phyloP scores from a whole-genome alignment of 2,113 vertebrate genomes.

The Pachycephala philippinensis region DNA sequence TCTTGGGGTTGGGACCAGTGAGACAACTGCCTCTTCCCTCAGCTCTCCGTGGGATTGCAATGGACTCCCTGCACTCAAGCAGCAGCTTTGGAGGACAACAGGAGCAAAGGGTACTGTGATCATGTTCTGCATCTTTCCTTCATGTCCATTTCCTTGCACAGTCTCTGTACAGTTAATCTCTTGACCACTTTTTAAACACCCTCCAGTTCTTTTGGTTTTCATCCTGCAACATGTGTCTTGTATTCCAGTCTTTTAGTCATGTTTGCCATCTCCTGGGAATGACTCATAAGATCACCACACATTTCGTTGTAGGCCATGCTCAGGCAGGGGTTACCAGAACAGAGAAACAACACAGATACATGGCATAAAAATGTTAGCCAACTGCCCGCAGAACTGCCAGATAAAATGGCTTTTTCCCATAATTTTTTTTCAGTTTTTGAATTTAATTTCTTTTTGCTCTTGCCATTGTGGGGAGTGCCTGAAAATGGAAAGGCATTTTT shows the following conservation, averaged over 20 bases:
- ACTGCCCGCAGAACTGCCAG: not conserved
- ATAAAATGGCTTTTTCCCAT: not conserved
- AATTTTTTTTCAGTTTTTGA: not conserved
- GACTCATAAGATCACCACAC: conserved; percentile 3
- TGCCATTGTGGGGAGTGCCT: conserved; percentile 20
- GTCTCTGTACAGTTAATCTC: not conserved
- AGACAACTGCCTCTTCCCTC: not conserved
- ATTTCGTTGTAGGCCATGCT: not conserved
- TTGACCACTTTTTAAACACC: not conserved
- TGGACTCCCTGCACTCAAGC: not conserved
- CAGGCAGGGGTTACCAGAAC: conserved; percentile 49
- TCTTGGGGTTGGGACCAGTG: not conserved
- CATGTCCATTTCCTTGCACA: not conserved
- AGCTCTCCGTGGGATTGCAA: not conserved
- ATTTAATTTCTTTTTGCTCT: conserved; percentile 40
- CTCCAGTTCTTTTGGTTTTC: not conserved
- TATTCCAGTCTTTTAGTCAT: conserved; percentile 3
- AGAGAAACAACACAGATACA: conserved; percentile 48
- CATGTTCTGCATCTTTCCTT: not conserved
- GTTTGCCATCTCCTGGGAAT: conserved; percentile 32
- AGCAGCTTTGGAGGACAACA: not conserved
- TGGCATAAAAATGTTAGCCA: not conserved
- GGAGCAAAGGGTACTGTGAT: not conserved
- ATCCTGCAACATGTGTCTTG: not conserved
- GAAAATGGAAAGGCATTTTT: conserved; percentile 45